Conservation (phyloP, 2,888 invertebrate species). For the Frankliniella intonsa region DNA sequence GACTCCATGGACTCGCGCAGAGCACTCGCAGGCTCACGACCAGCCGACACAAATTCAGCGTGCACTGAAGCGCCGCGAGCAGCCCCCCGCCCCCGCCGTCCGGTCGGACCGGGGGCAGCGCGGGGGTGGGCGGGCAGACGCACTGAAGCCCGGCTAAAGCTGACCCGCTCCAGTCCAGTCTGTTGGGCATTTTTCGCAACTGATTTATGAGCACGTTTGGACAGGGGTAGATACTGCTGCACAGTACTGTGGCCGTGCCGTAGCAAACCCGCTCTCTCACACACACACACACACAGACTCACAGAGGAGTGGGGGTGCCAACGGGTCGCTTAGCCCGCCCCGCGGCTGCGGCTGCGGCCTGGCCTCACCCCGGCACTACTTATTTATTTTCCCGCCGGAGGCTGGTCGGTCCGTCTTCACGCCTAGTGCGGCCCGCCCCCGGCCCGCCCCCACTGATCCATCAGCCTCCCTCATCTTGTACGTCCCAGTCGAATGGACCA, state of each 20-base stretch:
- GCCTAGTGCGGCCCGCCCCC: background rate
- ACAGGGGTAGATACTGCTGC: conserved; percentile 20
- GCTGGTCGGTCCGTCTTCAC: background rate
- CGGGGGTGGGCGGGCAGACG: background rate
- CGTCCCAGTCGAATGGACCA: background rate
- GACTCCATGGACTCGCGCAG: no score
- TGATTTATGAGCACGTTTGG: conserved; percentile 2
- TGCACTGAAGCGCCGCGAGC: background rate
- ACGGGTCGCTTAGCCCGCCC: background rate
- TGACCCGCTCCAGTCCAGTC: background rate
- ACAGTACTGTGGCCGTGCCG: background rate
- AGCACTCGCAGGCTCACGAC: no score
- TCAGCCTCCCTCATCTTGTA: background rate
- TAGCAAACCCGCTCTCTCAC: background rate
- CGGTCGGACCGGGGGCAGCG: background rate
- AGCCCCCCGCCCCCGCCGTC: background rate
- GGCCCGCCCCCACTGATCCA: background rate
- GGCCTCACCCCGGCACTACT: background rate
- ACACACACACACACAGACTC: background rate
- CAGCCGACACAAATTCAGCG: no score
- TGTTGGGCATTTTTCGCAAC: conserved; percentile 12
- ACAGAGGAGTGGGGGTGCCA: background rate
- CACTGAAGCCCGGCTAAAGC: background rate
- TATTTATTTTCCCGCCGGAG: background rate
- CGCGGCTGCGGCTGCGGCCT: background rate